These are phyloP conservation scores for Phengaris arion DNA, from an alignment of 2,888 invertebrate genomes.

Conservation along the genomic window DNA sequence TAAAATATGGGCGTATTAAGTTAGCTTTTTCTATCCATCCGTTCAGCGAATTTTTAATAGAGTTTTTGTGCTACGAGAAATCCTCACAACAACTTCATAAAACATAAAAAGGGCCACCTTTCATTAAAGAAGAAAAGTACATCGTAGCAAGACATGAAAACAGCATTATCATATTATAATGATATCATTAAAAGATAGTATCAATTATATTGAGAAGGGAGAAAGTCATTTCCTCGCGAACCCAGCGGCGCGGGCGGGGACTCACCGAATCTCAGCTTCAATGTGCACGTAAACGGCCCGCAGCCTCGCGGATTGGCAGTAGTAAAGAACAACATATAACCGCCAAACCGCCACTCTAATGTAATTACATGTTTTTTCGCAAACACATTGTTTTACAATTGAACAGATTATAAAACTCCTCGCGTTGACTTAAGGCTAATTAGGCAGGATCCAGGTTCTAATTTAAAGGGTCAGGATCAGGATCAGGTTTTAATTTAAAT, in stretches of 20 bases:
- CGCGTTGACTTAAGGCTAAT: neutral
- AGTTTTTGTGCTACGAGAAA: neutral
- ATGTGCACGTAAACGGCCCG: constrained; percentile 59
- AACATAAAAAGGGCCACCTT: neutral
- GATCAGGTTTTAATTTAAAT: too few species aligned
- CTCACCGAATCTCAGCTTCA: constrained; percentile 52
- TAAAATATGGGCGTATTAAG: neutral
- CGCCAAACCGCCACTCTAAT: constrained; percentile 45
- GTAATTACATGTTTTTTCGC: constrained; percentile 50
- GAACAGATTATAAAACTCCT: constrained; percentile 17
- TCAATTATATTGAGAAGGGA: constrained; percentile 49
- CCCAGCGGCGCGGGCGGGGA: constrained; percentile 31
- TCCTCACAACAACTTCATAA: neutral
- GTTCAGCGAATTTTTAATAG: neutral
- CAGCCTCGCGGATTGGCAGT: constrained; percentile 51
- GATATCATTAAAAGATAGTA: constrained; percentile 33
- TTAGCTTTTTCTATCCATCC: neutral
- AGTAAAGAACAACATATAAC: constrained; percentile 50
- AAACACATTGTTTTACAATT: constrained; percentile 29
- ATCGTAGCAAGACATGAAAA: neutral
- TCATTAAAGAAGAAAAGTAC: neutral
- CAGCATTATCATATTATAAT: neutral
- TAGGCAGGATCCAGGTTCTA: too few species aligned
- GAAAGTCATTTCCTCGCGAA: constrained; percentile 44
- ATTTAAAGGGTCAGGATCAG: too few species aligned